These are phyloP conservation scores for Homarus americanus DNA, from an alignment of 1,140 invertebrate genomes.

Conservation along the genomic window DNA sequence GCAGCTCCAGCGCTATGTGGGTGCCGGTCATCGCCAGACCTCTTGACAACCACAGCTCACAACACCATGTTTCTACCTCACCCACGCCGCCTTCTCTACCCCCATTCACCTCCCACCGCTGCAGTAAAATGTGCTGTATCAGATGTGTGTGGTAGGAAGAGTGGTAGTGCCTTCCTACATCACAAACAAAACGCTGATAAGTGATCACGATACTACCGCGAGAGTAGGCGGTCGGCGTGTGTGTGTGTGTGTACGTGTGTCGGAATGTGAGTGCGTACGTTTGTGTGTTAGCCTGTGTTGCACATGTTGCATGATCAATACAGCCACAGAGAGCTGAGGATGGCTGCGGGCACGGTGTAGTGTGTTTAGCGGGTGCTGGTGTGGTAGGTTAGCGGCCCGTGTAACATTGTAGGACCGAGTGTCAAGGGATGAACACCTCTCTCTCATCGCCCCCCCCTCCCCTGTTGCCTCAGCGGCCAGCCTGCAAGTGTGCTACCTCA, in stretches of 20 bases:
- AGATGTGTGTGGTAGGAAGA: background rate
- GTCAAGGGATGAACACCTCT: slow-evolving; percentile 22
- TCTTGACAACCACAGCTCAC: background rate
- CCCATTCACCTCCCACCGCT: too few species aligned
- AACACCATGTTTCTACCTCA: background rate
- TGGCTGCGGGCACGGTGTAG: slow-evolving; percentile 48
- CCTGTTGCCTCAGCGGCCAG: background rate
- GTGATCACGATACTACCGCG: background rate
- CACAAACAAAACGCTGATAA: background rate
- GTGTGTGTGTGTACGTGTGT: slow-evolving; percentile 60
- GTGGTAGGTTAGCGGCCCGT: slow-evolving; percentile 4
- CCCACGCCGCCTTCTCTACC: too few species aligned
- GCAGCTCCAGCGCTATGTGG: background rate
- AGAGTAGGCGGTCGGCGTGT: slow-evolving; percentile 22
- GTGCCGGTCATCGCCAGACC: background rate
- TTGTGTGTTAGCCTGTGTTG: slow-evolving; percentile 39
- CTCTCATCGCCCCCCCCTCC: background rate
- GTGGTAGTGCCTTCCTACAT: background rate
- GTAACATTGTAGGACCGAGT: slow-evolving; percentile 23
- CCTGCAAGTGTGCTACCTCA: background rate
- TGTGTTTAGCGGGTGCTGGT: slow-evolving; percentile 46
- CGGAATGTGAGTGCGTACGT: slow-evolving; percentile 41
- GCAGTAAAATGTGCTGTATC: background rate
- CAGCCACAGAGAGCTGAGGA: slow-evolving; percentile 48
- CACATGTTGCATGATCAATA: slow-evolving; percentile 72